These are phyloP conservation scores for Dolichopus griseipennis DNA, from an alignment of 2,888 invertebrate genomes.

Conservation along the genomic window DNA sequence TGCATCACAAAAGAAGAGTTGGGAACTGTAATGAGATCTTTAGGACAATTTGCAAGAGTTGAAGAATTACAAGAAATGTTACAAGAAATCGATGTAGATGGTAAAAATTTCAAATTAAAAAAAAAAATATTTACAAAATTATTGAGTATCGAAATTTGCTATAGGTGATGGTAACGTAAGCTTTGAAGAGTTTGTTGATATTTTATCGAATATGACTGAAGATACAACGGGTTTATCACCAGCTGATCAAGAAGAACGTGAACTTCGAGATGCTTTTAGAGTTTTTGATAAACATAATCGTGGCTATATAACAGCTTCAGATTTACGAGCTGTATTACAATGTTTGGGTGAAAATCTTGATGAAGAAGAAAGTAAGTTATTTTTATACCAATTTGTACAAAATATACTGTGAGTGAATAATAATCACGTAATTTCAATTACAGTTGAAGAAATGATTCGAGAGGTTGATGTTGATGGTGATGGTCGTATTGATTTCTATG, in stretches of 20 bases:
- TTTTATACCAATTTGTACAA: no score
- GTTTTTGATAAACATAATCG: constrained; percentile 87
- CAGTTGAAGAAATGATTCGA: constrained; percentile 94
- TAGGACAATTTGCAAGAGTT: constrained; percentile 78
- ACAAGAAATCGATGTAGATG: constrained; percentile 71
- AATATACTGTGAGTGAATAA: background rate
- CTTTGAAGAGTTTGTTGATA: constrained; percentile 81
- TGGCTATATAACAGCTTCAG: constrained; percentile 83
- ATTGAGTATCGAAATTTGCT: constrained; percentile 20
- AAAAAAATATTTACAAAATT: background rate
- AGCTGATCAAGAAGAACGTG: constrained; percentile 72
- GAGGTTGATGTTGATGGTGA: constrained; percentile 93
- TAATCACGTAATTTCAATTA: background rate
- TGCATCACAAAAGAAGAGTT: constrained; percentile 81
- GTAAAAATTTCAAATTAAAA: constrained; percentile 40
- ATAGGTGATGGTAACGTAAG: constrained; percentile 79
- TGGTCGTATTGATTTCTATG: constrained; percentile 87
- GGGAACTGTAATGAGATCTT: constrained; percentile 74
- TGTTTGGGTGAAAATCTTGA: constrained; percentile 81
- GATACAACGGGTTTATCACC: constrained; percentile 51
- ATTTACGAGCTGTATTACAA: constrained; percentile 75
- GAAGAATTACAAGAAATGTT: constrained; percentile 81
- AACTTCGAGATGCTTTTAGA: constrained; percentile 74
- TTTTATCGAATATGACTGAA: constrained; percentile 64
- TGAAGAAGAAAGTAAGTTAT: constrained; percentile 76